Percentiles rank a stretch among this genome's conserved stretches.
Evolutionary conservation across 2,113 vertebrate genomes (phyloP).

Genomic region (western clawed frog (Xenopus tropicalis)): UCB_Xtro_10.0 CM004447.2:121275001-121275500

Average conservation of each 20-base stretch:
- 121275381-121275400: slow-evolving; percentile 30
- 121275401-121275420: neutral
- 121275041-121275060: neutral
- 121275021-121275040: too few species aligned
- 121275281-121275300: slow-evolving; percentile 92
- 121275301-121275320: slow-evolving; percentile 96
- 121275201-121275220: slow-evolving; percentile 95
- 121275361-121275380: slow-evolving; percentile 46
- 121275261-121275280: slow-evolving; percentile 99
- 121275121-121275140: slow-evolving; percentile 71
- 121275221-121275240: slow-evolving; percentile 97
- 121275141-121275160: slow-evolving; percentile 83
- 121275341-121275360: slow-evolving; percentile 68
- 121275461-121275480: too few species aligned
- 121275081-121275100: slow-evolving; percentile 20
- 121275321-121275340: slow-evolving; percentile 80
- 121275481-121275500: too few species aligned
- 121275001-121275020: neutral
- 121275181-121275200: slow-evolving; percentile 98
- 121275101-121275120: slow-evolving; percentile 74
- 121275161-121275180: slow-evolving; percentile 97
- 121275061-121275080: neutral
- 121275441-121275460: too few species aligned
- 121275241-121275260: slow-evolving; percentile 99
- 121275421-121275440: too few species aligned